Base-by-base conservation (phyloP, 1,140 invertebrate genomes). In the Trichonephila clavata region DNA sequence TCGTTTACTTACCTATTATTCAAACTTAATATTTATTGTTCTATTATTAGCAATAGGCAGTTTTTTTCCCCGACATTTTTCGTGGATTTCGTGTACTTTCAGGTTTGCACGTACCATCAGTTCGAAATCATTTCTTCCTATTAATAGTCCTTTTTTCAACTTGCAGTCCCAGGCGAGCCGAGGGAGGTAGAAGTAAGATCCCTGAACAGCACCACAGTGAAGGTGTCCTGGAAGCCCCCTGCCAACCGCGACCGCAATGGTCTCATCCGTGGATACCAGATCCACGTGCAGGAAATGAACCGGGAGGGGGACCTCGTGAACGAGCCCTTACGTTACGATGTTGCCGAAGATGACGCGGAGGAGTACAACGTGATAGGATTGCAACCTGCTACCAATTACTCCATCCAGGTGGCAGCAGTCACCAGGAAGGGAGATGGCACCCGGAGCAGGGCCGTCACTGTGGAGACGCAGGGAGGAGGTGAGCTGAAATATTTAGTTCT, bases 221-320 rank as follows among this genome's bases (percentile, higher is more conserved):
- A 97, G 95, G 98, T 99, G 14, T 97, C 97, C 83, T 99, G 99
- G 99, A 97, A 98, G 95, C 97, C 98, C 1, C 99, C 99, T 0
- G 96, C 97, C 87, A 97, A 98, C 94, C 98, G 98, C 95, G 98
- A 99, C 94, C 97, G 98, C 93, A 99, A 99, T 96, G 99, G 99
- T n/a, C 97, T 99, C 86, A 99, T 99, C 94, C 97, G 98, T 60
- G 99, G 98, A 5, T 99, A 99, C 96, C 98, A 99, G 95, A 98
- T 99, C 86, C 98, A 99, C 95, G 97, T 99, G 3, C 98, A 99
- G 96, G 99, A 99, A 97, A 97, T 98, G 16, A 97, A 97, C 95
- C 97, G 98, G 95, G 97, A 98, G 59, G 94, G 95, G 4, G 94
- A 95, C 88, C 88, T 95, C n/a, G 94, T 95, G 59, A 94, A 95